Evolutionary conservation across 2,113 vertebrate genomes (phyloP).

Genomic region (Austrofundulus limnaeus): DNA sequence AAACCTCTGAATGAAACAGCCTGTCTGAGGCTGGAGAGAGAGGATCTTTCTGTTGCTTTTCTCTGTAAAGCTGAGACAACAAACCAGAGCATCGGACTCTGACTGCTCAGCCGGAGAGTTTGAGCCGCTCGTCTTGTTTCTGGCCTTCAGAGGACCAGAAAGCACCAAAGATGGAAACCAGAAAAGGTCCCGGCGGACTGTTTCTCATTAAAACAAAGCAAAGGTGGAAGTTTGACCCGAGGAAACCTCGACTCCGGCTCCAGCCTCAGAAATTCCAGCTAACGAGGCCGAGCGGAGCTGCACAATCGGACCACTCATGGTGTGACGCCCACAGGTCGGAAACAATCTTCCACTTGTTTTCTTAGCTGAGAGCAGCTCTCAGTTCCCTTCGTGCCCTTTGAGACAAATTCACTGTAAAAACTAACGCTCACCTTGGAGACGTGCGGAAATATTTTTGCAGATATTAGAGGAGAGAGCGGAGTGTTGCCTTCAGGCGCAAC

Average conservation of each 20-base stretch:
- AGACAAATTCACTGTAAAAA: conserved; percentile 5
- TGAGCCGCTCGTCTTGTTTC: conserved; percentile 33
- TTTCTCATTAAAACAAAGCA: conserved; percentile 41
- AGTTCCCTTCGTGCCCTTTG: not conserved
- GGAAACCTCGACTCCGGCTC: conserved; percentile 44
- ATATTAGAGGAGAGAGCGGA: not conserved
- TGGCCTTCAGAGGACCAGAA: conserved; percentile 35
- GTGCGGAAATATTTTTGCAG: conserved; percentile 4
- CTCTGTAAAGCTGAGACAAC: conserved; percentile 18
- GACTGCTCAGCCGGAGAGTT: conserved; percentile 12
- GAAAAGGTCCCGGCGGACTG: conserved; percentile 31
- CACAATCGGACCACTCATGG: conserved; percentile 37
- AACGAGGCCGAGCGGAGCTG: conserved; percentile 16
- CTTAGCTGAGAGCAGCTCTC: not conserved
- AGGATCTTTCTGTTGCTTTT: not conserved
- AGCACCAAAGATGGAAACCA: conserved; percentile 37
- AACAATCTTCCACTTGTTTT: conserved; percentile 54
- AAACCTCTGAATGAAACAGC: conserved; percentile 3
- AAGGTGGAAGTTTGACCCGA: conserved; percentile 49
- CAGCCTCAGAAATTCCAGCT: conserved; percentile 13
- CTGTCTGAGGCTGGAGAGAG: not conserved
- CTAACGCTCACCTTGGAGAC: not conserved
- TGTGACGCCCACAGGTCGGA: conserved; percentile 52
- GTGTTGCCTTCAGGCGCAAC: no score
- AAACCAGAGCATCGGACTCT: conserved; percentile 22